Conservation (phyloP, 2,113 vertebrate genomes). For the Camarhynchus parvulus region DNA sequence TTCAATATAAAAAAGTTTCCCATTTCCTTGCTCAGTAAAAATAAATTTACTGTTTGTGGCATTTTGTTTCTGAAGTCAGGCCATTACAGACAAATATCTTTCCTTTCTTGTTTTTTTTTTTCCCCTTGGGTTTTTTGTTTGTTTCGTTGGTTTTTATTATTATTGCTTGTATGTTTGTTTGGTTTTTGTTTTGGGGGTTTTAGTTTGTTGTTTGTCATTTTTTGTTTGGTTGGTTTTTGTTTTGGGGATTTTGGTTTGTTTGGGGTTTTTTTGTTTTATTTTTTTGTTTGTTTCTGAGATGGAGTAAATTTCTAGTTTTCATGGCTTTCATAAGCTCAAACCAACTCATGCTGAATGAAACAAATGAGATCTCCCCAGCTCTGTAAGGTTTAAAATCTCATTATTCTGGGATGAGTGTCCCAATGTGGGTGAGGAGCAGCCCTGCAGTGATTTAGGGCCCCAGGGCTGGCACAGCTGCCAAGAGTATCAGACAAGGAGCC, state of each 20-base stretch:
- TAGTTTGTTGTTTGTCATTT: not conserved
- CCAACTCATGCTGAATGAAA: not conserved
- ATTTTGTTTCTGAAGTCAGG: not conserved
- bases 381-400: not conserved
- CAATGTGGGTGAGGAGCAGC: not conserved
- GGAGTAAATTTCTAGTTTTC: not conserved
- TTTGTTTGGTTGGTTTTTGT: not conserved
- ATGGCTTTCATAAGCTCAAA: not conserved
- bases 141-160: not conserved
- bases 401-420: not conserved
- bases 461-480: not conserved
- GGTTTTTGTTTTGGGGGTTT: not conserved
- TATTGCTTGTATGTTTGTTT: not conserved
- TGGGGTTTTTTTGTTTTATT: not conserved
- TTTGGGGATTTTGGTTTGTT: not conserved
- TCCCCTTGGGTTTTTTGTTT: not conserved
- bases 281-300: not conserved
- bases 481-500: not conserved
- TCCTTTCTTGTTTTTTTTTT: not conserved
- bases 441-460: not conserved
- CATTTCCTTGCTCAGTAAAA: not conserved
- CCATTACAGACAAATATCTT: not conserved
- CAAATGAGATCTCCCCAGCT: not conserved
- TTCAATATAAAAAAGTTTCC: not conserved
- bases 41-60: not conserved